These are phyloP conservation scores for Drosophila nr. perissopoda DNA, from an alignment of 2,888 invertebrate genomes.

Conservation along the genomic window DNA sequence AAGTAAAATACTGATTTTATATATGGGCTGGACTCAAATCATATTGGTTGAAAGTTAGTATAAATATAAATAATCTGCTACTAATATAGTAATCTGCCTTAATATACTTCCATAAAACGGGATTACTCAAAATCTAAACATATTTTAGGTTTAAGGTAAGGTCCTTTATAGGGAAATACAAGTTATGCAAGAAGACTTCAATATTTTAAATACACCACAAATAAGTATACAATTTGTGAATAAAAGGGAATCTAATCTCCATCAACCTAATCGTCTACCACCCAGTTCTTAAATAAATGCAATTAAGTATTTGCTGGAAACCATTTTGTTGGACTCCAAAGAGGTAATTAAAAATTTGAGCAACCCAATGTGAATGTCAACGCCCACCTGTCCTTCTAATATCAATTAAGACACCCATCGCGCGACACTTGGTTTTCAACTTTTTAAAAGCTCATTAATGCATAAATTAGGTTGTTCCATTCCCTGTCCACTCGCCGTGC, in stretches of 20 bases:
- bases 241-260: too few relatives aligned
- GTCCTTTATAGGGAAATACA: background rate
- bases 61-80: background rate
- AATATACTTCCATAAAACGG: background rate
- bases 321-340: slow-evolving; percentile 12
- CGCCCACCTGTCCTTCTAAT: slow-evolving; percentile 22
- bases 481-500: background rate
- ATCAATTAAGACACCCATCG: slow-evolving; percentile 41
- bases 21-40: background rate
- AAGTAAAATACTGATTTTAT: background rate
- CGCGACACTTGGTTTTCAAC: slow-evolving; percentile 52
- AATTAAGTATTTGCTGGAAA: background rate
- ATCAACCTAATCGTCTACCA: background rate
- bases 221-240: background rate
- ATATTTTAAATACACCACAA: background rate
- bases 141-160: too few relatives aligned
- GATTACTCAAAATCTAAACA: too few relatives aligned
- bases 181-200: background rate
- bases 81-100: background rate
- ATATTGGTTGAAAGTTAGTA: background rate
- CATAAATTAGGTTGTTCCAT: slow-evolving; percentile 62
- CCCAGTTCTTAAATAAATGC: background rate
- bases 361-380: slow-evolving; percentile 18
- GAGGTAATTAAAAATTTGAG: slow-evolving; percentile 57
- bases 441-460: slow-evolving; percentile 80